Conservation (phyloP, 1,140 invertebrate genomes). For the Heliconius himera region DNA sequence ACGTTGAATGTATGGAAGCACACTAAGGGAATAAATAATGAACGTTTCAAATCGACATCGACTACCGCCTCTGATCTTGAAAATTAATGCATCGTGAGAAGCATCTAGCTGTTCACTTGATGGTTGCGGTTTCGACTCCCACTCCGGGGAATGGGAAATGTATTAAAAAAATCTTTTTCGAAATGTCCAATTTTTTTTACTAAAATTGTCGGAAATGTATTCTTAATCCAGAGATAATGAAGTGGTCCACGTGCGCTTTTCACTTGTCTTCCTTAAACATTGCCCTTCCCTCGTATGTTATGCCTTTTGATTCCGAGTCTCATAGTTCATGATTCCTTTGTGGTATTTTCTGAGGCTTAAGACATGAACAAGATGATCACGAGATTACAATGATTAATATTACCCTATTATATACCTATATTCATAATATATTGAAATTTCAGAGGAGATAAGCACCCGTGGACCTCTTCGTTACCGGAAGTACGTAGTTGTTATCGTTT, state of each 20-base stretch:
- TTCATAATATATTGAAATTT: conserved; percentile 23
- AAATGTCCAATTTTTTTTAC: too few species aligned
- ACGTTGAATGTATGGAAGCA: neutral
- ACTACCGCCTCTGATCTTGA: too few species aligned
- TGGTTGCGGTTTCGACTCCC: too few species aligned
- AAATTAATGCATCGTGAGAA: too few species aligned
- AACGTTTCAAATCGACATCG: too few species aligned
- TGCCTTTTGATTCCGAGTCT: neutral
- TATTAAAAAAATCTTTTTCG: too few species aligned
- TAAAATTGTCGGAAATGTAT: neutral
- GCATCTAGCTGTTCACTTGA: too few species aligned
- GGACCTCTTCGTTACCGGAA: conserved; percentile 21
- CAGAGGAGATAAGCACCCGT: conserved; percentile 12
- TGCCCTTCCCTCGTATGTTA: neutral
- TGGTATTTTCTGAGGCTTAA: conserved; percentile 16
- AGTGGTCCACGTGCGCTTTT: conserved; percentile 1
- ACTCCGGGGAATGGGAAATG: too few species aligned
- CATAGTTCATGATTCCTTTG: conserved; percentile 31
- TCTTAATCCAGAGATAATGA: neutral
- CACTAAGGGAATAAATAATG: too few species aligned
- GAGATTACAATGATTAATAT: neutral
- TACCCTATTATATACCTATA: neutral
- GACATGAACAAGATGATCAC: neutral
- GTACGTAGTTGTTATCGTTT: neutral
- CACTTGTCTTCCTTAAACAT: neutral